Base-by-base conservation (phyloP, 2,797 vertebrate genomes). In the Chiloscyllium punctatum region DNA sequence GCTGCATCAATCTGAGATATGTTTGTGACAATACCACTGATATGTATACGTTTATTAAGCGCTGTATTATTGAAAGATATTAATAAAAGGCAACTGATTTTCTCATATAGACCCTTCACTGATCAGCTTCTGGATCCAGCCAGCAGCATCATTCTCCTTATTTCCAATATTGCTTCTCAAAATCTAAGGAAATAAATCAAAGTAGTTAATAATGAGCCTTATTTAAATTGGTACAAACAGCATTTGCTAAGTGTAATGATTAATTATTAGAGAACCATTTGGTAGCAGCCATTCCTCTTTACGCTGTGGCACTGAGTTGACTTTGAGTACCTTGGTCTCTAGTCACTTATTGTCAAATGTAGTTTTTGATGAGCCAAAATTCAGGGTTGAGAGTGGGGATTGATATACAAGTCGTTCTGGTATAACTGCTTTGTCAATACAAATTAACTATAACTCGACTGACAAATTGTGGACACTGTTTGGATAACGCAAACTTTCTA, bases 101-200 rank as follows among this genome's bases (percentile, higher is more conserved):
- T 25, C 71, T 74, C 42, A 74, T 95, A 74, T 95, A 71, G 66
- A 51, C 71, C 71, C 94, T 77, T 95, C 71, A 95, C 71, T 95
- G 42, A 74, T 96, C 95, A 96, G 97, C 97, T 98, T 96, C 98
- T 99, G 98, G 98, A 95, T 97, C 98, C 98, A 98, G 98, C 98
- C 98, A 99, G 98, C 97, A 98, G 98, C 98, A 96, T 95, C 96
- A 96, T 95, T 72, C 96, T 96, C 96, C 96, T 97, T 97, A 98
- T 96, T 98, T 98, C 97, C 98, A 98, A 57, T 98, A 98, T 96
- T 98, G 98, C 97, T 98, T 98, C 97, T 97, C 97, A 97, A 98
- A 97, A 95, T 97, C 98, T 98, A 97, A 94, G 97, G 97, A 95
- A 27, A 96, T 96, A 97, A 74, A 11, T 82, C 25, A 88, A 1